phyloP scores from a whole-genome alignment of 2,888 invertebrate species.

The Drosophila formosana region DNA sequence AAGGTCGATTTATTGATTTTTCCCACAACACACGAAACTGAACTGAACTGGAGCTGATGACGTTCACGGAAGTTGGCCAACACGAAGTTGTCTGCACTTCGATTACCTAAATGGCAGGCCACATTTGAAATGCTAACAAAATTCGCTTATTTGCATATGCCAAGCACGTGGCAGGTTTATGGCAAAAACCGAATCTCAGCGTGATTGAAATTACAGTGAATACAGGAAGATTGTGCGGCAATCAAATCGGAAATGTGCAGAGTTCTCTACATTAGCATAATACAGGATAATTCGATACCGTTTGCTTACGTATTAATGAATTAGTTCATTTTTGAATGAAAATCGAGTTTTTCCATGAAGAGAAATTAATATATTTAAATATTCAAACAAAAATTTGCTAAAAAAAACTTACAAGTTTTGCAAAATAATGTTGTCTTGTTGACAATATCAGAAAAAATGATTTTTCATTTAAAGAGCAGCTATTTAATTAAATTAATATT shows the following conservation, averaged over 20 bases:
- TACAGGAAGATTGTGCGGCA: background rate
- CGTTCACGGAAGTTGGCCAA: slow-evolving; percentile 60
- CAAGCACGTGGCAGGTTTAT: slow-evolving; percentile 12
- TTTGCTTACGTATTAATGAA: background rate
- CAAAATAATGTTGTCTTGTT: too few relatives aligned
- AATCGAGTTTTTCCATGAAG: too few relatives aligned
- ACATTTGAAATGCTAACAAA: slow-evolving; percentile 13
- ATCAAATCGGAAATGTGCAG: background rate
- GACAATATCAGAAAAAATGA: too few relatives aligned
- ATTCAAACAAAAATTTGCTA: too few relatives aligned
- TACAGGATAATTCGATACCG: background rate
- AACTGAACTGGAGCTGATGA: slow-evolving; percentile 31
- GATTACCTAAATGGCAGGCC: slow-evolving; percentile 32
- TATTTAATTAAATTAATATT: too few relatives aligned
- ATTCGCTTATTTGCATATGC: slow-evolving; percentile 17
- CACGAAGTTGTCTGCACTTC: slow-evolving; percentile 46
- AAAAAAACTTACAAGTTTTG: too few relatives aligned
- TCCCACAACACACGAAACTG: slow-evolving; percentile 40
- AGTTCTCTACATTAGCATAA: background rate
- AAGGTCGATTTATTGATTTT: slow-evolving; percentile 83
- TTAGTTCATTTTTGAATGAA: background rate
- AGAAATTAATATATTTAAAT: too few relatives aligned
- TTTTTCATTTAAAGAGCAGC: too few relatives aligned
- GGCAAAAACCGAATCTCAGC: background rate
- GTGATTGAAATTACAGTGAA: slow-evolving; percentile 3